Evolutionary conservation across 2,888 invertebrate species (phyloP), one percentile per base, ranked within the genome.

Genomic region (Hirudinaria manillensis): DNA sequence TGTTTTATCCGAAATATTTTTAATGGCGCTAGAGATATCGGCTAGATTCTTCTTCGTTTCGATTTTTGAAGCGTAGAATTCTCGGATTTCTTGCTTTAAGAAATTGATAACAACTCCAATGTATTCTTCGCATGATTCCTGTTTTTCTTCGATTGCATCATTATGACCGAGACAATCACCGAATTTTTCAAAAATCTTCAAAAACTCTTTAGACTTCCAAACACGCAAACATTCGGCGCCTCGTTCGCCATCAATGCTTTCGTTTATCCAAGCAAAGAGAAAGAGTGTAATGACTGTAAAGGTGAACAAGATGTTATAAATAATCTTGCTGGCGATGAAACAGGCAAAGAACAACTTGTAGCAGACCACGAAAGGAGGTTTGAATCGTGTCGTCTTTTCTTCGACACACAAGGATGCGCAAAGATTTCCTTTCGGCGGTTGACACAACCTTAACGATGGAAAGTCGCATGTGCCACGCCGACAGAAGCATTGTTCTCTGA

Each of bases 211-310:
- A 19, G 29, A 61, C 7, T 61, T 24, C 61, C 61, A 61, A 24
- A 61, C 24, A 29, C 61, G 61, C 61, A 61, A 61, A 29, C 29
- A 61, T 24, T 61, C 61, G 10, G 19, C 61, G 6, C 10, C 61
- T 24, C 29, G 3, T 24, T 61, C 24, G 61, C 61, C 24, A 29
- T 61, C 61, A n/a, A 61, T 27, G 61, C 61, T 61, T 29, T 61
- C 61, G 61, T 61, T 24, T 61, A 61, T 61, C 61, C 61, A 61
- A 27, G 29, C 61, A n/a, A 61, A 61, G 7, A 61, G 61, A 61
- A 61, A n/a, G 29, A 61, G 29, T 6, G 61, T 61, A 10, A 61
- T 29, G 21, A 61, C 29, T 24, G 61, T 61, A n/a, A 61, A 61
- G 24, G 61, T 61, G 61, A 61, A 61, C 24, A 61, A 27, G 61